These are phyloP conservation scores for Athalia rosae DNA, from an alignment of 2,888 invertebrate species.

Conservation along the genomic window DNA sequence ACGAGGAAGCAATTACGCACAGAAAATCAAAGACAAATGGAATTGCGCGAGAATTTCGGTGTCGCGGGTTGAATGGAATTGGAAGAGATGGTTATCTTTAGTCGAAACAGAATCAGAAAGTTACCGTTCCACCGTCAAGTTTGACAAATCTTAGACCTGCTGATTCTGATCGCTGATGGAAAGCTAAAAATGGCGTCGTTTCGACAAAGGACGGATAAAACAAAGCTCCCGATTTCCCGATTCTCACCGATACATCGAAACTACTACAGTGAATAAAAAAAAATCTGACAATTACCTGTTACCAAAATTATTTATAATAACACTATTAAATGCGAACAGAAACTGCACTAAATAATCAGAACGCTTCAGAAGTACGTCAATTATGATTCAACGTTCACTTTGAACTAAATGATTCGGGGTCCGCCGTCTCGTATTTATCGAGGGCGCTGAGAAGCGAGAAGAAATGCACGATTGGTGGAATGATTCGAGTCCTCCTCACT, in stretches of 20 bases:
- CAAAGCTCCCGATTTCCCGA: constrained; percentile 7
- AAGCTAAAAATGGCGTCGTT: constrained; percentile 25
- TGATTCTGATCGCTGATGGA: constrained; percentile 25
- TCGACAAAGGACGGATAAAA: constrained; percentile 40
- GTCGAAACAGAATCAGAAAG: background rate
- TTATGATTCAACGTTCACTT: constrained; percentile 16
- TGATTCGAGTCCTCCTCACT: constrained; percentile 45
- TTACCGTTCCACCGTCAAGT: background rate
- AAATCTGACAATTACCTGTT: constrained; percentile 22
- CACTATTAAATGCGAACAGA: constrained; percentile 29
- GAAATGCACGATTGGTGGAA: constrained; percentile 43
- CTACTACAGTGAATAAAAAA: background rate
- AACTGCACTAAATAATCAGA: constrained; percentile 26
- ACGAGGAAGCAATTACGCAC: too few relatives aligned
- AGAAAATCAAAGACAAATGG: background rate
- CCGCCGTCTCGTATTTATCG: constrained; percentile 13
- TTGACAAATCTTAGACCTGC: constrained; percentile 2
- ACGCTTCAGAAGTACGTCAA: constrained; percentile 3
- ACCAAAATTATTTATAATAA: constrained; percentile 29
- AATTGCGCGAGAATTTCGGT: background rate
- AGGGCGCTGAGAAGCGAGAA: constrained; percentile 17
- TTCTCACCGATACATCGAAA: constrained; percentile 4
- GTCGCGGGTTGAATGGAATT: background rate
- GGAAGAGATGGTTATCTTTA: background rate
- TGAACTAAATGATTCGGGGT: constrained; percentile 22